phyloP scores from a whole-genome alignment of 2,888 invertebrate species.

The Holacanthella duospinosa region DNA sequence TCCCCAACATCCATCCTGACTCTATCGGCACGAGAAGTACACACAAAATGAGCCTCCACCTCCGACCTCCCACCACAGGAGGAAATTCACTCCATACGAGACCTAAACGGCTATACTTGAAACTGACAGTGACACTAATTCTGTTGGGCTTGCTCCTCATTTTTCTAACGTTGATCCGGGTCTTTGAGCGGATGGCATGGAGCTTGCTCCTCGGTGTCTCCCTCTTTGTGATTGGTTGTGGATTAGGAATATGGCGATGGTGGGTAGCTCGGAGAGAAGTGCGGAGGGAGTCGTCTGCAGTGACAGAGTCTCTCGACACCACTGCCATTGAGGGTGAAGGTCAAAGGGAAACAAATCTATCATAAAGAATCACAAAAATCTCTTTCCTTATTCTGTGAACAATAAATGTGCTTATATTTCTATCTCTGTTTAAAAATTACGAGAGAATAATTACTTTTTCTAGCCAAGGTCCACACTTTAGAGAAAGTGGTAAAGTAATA shows the following conservation, averaged over 20 bases:
- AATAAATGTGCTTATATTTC: constrained; percentile 4
- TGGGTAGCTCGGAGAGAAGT: neutral
- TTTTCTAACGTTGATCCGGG: neutral
- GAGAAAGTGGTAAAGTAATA: no score
- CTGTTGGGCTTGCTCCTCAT: neutral
- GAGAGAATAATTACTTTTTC: no score
- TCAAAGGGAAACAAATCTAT: neutral
- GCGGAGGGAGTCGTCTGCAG: neutral
- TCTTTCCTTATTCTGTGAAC: no score
- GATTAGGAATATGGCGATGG: neutral
- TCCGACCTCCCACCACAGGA: neutral
- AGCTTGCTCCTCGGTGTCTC: neutral
- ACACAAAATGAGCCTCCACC: neutral
- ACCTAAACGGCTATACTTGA: neutral
- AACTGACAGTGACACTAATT: neutral
- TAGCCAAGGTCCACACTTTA: no score
- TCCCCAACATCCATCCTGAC: neutral
- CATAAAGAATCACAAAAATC: neutral
- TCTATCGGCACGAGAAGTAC: neutral
- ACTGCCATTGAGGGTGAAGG: neutral
- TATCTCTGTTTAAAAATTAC: neutral
- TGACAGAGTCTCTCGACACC: neutral
- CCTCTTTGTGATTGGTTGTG: neutral
- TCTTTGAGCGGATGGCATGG: neutral
- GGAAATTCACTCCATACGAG: neutral